Evolutionary conservation across 2,888 invertebrate genomes (phyloP), one percentile per base, ranked within the genome.

Genomic region (Agrochola macilenta): DNA sequence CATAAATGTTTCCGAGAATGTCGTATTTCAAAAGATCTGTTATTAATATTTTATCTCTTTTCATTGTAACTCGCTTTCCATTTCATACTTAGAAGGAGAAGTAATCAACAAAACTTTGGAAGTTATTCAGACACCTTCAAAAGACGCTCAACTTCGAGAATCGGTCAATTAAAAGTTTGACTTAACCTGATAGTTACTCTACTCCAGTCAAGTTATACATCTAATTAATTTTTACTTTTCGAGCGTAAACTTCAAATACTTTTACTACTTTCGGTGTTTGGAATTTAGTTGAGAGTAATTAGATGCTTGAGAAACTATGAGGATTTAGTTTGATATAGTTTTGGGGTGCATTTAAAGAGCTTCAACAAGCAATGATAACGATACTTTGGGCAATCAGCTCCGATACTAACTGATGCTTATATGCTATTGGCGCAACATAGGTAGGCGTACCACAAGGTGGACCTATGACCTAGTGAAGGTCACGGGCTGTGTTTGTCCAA

Each of bases 101-200:
- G 78, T 78, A 75, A 86, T 83, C 66, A 66, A 78, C 78, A 78
- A 57, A 82, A 84, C 64, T 86, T 49, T 5, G 23, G 30, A 82
- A 86, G 54, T 75, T 82, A 82, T 73, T 74, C 78, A 69, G 72
- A 75, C 83, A 86, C 86, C 83, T 84, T 64, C 43, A 78, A 71
- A 77, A 73, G 83, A 70, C 83, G 75, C 43, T 65, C 65, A 66
- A 85, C 79, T 65, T 69, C 5, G 69, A 52, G 79, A 71, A 84
- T 76, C 76, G 69, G 86, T 86, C 84, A 86, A 84, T 86, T 84
- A 84, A 84, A 84, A 84, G 76, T 83, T 84, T 61, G 54, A 79
- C 76, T 79, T 83, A 76, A 83, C 76, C 52, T 66, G 71, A 79
- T 83, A 86, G 83, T 86, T 72, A 46, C 26, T 75, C 14, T 23